Evolutionary conservation across 2,113 vertebrate genomes (phyloP), one percentile per base, ranked within the genome.

Genomic region (Copsychus sechellarum): DNA sequence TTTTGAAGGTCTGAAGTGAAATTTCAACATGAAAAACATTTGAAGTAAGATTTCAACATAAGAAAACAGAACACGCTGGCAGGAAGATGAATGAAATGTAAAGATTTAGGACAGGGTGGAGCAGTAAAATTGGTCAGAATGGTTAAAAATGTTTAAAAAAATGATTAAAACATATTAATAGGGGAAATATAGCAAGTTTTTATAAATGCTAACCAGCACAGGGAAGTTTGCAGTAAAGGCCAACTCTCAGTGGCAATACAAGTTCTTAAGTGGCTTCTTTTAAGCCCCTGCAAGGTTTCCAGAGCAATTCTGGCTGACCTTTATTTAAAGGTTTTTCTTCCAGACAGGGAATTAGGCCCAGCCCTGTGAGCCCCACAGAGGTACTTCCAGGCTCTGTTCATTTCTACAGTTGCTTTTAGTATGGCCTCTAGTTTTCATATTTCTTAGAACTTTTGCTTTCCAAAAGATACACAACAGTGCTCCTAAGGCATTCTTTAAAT

Each of bases 291-390:
- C 62, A 73, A 85, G 54, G 71, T 86, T 95, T 92, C 81, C 93
- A 73, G 24, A 70, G 82, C 81, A 88, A 70, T 95, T 70, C 47
- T 82, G n/a, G 36, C 67, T 83, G 92, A 92, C 74, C 90, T 97
- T 97, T 96, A 94, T 3, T 26, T 95, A 97, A 96, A 97, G 95
- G 93, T 58, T 90, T 74, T 61, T 94, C 54, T 58, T 54, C 54
- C 48, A 88, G 54, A 54, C 47, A 93, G 38, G 90, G 86, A 87
- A 94, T 89, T 54, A 91, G 0, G 2, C 8, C 29, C 76, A 72
- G 70, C 12, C 50, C 81, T 4, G 0, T 0, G 7, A 95, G 84
- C 14, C 81, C 34, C 45, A 70, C 5, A 10, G 61, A 45, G 20
- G 43, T 4, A 72, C 45, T 87, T 31, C 38, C 8, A 67, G 77